Conservation (phyloP, 2,797 vertebrate species). For the Varecia variegata region DNA sequence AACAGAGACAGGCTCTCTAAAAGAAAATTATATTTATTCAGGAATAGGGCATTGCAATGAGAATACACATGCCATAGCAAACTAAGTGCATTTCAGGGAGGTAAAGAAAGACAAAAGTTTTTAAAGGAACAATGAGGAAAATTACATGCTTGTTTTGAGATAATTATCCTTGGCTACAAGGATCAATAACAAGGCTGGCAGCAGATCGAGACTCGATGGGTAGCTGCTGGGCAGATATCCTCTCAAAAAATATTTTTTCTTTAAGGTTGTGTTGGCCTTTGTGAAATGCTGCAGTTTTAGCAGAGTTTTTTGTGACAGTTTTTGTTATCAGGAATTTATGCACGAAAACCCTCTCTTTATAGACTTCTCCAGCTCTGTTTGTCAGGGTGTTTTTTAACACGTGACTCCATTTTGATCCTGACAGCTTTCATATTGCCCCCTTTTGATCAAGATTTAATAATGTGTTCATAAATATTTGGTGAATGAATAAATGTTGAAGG, state of each 20-base stretch:
- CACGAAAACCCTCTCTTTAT: neutral
- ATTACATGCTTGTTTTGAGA: neutral
- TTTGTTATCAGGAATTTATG: neutral
- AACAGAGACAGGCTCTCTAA: neutral
- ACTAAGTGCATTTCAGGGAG: neutral
- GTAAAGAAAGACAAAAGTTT: neutral
- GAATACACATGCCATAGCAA: neutral
- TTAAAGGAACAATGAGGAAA: neutral
- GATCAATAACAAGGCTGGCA: neutral
- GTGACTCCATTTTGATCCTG: neutral
- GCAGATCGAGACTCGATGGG: neutral
- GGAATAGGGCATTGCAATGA: neutral
- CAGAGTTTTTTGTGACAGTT: neutral
- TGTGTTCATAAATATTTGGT: neutral
- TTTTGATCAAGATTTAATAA: neutral
- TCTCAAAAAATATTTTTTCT: neutral
- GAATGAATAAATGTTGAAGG: neutral
- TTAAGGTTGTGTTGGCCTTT: neutral
- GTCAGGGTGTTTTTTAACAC: neutral
- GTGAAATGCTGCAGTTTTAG: neutral
- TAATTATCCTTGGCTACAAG: neutral
- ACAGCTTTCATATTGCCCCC: too few species aligned
- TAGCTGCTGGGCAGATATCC: neutral
- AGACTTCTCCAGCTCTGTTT: neutral
- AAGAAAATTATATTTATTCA: neutral